phyloP scores from a whole-genome alignment of 2,888 invertebrate genomes.

The Oxystoma pomonae region DNA sequence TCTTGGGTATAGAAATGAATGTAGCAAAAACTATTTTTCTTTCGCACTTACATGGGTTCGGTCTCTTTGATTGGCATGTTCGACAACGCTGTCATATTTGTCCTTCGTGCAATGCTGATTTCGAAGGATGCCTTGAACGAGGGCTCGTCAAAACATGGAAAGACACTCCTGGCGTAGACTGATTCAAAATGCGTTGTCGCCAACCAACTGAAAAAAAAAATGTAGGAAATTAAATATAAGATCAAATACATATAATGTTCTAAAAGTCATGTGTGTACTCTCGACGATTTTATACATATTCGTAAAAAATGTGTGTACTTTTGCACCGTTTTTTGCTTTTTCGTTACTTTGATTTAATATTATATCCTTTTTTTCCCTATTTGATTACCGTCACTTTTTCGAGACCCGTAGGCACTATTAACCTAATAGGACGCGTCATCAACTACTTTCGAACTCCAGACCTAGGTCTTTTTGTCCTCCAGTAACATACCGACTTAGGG shows the following conservation, averaged over 20 bases:
- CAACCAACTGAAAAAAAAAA: constrained; percentile 49
- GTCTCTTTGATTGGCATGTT: constrained; percentile 63
- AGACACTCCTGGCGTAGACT: constrained; percentile 60
- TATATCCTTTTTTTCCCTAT: too few relatives aligned
- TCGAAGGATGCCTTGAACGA: constrained; percentile 72
- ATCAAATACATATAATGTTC: not conserved
- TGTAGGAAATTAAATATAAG: not conserved
- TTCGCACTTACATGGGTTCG: constrained; percentile 52
- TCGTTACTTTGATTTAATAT: too few relatives aligned
- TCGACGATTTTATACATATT: constrained; percentile 3
- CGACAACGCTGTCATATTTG: constrained; percentile 61
- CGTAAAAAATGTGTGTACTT: constrained; percentile 1
- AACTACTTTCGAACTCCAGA: too few relatives aligned
- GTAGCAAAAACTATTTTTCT: too few relatives aligned
- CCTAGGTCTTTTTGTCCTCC: too few relatives aligned
- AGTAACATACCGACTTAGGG: too few relatives aligned
- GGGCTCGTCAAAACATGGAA: constrained; percentile 78
- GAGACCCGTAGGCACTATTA: too few relatives aligned
- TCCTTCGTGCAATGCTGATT: constrained; percentile 63
- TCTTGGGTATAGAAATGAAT: too few relatives aligned
- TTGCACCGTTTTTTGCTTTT: too few relatives aligned
- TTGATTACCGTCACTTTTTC: too few relatives aligned
- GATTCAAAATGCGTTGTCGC: constrained; percentile 65
- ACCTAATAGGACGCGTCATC: too few relatives aligned
- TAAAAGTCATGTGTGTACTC: too few relatives aligned